These are phyloP conservation scores for Acleris literana DNA, from an alignment of 2,888 invertebrate species.

Conservation along the genomic window DNA sequence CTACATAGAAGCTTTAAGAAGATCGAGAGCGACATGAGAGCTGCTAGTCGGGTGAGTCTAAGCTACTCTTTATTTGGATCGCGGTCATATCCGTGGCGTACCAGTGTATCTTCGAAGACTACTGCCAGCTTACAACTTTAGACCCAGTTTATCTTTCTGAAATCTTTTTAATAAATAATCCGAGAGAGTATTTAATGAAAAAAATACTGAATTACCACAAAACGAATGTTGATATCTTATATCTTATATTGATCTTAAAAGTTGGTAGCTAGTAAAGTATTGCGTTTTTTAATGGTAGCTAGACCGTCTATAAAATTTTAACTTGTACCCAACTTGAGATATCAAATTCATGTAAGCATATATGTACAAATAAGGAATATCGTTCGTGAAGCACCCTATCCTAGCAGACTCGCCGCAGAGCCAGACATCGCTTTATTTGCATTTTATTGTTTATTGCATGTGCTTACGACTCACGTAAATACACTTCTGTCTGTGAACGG, in stretches of 20 bases:
- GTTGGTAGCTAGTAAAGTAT: too few species aligned
- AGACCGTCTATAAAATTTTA: too few species aligned
- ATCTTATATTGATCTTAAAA: too few species aligned
- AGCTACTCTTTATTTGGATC: not conserved
- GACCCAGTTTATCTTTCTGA: too few species aligned
- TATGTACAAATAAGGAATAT: not conserved
- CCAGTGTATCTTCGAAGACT: too few species aligned
- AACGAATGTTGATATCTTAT: too few species aligned
- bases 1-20: conserved; percentile 89
- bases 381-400: conserved; percentile 49
- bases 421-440: conserved; percentile 80
- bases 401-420: conserved; percentile 57
- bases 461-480: conserved; percentile 70
- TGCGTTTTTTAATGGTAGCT: too few species aligned
- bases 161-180: too few species aligned
- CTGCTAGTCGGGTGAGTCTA: conserved; percentile 75
- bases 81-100: too few species aligned
- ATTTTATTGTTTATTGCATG: conserved; percentile 82
- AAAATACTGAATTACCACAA: too few species aligned
- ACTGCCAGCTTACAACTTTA: too few species aligned
- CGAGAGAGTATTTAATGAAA: too few species aligned
- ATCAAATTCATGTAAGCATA: conserved; percentile 1
- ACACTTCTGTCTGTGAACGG: conserved; percentile 61
- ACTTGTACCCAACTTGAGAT: not conserved
- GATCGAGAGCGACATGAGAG: conserved; percentile 83